Evolutionary conservation across 2,797 vertebrate species (phyloP).

Genomic region (Phrynocephalus forsythii): DNA sequence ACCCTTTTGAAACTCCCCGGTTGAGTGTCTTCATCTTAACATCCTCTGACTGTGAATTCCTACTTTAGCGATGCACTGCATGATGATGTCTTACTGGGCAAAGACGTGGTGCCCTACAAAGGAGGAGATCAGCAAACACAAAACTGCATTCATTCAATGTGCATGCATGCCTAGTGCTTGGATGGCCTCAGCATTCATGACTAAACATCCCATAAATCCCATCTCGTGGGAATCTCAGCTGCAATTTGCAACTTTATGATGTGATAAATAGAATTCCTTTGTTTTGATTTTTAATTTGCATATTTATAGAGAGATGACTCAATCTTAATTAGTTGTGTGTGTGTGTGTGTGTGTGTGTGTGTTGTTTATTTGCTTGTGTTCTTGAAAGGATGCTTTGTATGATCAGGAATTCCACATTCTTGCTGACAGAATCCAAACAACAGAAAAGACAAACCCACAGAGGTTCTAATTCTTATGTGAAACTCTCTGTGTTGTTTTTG

Average conservation of each 20-base stretch:
- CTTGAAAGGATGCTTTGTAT: slow-evolving; percentile 57
- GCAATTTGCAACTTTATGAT: slow-evolving; percentile 80
- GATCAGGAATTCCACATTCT: slow-evolving; percentile 49
- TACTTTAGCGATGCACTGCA: too few relatives aligned
- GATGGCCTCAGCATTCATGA: slow-evolving; percentile 53
- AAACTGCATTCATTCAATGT: slow-evolving; percentile 29
- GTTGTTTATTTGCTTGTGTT: slow-evolving; percentile 56
- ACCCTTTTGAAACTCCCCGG: too few relatives aligned
- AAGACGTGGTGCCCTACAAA: not conserved
- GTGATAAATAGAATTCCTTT: slow-evolving; percentile 80
- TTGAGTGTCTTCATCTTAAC: too few relatives aligned
- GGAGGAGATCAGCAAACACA: slow-evolving; percentile 8
- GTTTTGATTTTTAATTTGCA: slow-evolving; percentile 82
- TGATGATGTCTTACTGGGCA: too few relatives aligned
- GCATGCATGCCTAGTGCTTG: not conserved
- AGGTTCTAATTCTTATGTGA: slow-evolving; percentile 19
- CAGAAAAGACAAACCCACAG: not conserved
- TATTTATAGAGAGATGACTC: slow-evolving; percentile 80
- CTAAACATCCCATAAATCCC: slow-evolving; percentile 25
- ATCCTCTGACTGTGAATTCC: too few relatives aligned
- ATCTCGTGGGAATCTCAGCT: slow-evolving; percentile 56
- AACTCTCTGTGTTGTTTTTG: not conserved
- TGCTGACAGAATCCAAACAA: slow-evolving; percentile 51
- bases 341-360: slow-evolving; percentile 36
- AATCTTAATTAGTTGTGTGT: slow-evolving; percentile 79